Conservation (phyloP, 2,113 vertebrate genomes). For the Apodemus speciosus region DNA sequence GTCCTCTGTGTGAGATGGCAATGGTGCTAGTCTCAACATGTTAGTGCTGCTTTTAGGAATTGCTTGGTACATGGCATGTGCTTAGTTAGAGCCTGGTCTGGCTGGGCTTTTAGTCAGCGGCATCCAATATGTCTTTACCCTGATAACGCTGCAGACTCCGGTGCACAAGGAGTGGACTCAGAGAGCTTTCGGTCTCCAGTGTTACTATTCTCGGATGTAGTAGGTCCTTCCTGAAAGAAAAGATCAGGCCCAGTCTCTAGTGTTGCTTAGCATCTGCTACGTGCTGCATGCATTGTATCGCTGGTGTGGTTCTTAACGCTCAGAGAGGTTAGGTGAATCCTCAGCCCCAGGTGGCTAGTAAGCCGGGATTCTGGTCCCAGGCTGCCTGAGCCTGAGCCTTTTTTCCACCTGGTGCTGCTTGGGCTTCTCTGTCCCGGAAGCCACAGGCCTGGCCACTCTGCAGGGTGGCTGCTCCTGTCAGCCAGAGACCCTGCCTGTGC, state of each 20-base stretch:
- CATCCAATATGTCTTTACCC: rapidly evolving
- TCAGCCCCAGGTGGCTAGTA: not conserved
- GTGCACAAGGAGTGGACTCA: not conserved
- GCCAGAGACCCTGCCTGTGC: not conserved
- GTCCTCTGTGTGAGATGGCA: not conserved
- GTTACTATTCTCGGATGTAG: not conserved
- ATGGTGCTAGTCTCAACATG: rapidly evolving
- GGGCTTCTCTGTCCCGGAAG: not conserved
- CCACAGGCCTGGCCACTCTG: not conserved
- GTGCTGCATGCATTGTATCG: rapidly evolving
- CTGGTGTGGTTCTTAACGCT: not conserved
- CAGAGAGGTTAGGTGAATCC: not conserved
- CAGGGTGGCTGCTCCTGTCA: not conserved
- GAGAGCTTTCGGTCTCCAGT: not conserved
- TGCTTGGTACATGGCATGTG: not conserved
- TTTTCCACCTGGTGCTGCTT: rapidly evolving
- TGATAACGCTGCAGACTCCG: not conserved
- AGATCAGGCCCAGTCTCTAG: not conserved
- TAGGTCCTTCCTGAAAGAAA: not conserved
- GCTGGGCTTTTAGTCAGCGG: rapidly evolving
- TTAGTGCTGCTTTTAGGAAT: not conserved
- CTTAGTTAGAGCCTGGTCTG: not conserved
- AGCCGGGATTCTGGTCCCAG: not conserved
- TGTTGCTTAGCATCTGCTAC: not conserved
- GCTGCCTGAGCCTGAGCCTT: not conserved